Conservation (phyloP, 1,140 invertebrate species). For the Atta colombica region DNA sequence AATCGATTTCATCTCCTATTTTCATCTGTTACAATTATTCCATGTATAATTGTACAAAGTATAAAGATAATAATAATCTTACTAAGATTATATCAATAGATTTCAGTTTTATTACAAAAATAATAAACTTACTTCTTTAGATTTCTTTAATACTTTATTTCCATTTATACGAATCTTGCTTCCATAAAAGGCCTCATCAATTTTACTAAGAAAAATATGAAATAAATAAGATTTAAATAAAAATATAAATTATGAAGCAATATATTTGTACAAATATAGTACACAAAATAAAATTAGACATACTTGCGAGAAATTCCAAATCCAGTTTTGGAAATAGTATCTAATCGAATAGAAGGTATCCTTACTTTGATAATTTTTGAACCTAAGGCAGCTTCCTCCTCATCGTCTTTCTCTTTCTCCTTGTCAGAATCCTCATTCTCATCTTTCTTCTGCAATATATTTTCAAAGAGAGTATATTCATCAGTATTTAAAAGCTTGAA, state of each 20-base stretch:
- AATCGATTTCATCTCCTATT: slow-evolving; percentile 89
- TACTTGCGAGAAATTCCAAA: slow-evolving; percentile 90
- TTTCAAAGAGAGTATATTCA: slow-evolving; percentile 9
- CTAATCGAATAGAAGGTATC: slow-evolving; percentile 89
- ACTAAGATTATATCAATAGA: neutral
- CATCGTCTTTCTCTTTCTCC: neutral
- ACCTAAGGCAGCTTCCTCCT: neutral
- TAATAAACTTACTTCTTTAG: slow-evolving; percentile 84
- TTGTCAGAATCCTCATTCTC: slow-evolving; percentile 38
- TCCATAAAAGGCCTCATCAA: slow-evolving; percentile 90
- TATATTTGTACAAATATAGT: neutral
- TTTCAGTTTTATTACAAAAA: neutral
- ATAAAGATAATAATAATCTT: slow-evolving; percentile 41
- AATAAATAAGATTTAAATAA: slow-evolving; percentile 32
- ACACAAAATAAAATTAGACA: slow-evolving; percentile 20
- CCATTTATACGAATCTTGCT: slow-evolving; percentile 90
- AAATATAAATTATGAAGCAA: slow-evolving; percentile 22
- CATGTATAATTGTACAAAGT: neutral
- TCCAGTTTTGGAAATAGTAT: slow-evolving; percentile 89
- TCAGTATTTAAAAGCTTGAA: neutral
- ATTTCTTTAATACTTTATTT: slow-evolving; percentile 89
- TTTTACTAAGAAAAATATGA: slow-evolving; percentile 86
- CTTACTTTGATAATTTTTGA: slow-evolving; percentile 88
- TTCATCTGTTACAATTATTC: slow-evolving; percentile 82
- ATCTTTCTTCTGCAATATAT: neutral